Evolutionary conservation across 2,113 vertebrate species (phyloP).

Genomic region (Ibidorhyncha struthersii): DNA sequence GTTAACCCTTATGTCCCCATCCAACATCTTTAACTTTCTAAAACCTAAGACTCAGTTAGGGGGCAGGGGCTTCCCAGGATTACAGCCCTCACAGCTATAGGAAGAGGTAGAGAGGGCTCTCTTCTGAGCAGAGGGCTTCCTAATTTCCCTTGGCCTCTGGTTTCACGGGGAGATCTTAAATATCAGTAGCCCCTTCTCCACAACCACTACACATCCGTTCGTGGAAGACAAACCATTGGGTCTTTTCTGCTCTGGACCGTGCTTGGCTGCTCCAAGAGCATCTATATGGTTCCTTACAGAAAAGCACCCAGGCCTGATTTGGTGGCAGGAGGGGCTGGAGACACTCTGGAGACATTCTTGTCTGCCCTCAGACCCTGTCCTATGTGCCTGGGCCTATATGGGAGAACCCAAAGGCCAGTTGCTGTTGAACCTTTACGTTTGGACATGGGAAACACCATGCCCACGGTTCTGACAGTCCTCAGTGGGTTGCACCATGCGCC

Average conservation of each 20-base stretch:
- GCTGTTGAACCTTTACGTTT: background rate
- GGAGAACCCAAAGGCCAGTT: background rate
- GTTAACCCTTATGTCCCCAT: background rate
- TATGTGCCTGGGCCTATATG: background rate
- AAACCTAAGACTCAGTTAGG: background rate
- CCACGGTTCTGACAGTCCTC: background rate
- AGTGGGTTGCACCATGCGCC: accelerated
- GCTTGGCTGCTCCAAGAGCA: background rate
- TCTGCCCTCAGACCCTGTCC: background rate
- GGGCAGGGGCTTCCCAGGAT: background rate
- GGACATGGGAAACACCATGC: accelerated
- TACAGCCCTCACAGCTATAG: background rate
- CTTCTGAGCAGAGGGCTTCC: background rate
- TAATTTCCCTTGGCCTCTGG: background rate
- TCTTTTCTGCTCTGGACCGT: background rate
- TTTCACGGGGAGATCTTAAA: background rate
- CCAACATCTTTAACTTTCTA: background rate
- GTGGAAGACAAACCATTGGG: background rate
- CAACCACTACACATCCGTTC: background rate
- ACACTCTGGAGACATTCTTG: background rate
- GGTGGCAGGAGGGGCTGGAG: background rate
- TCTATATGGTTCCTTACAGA: background rate
- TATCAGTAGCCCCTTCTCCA: background rate
- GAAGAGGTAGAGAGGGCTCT: background rate
- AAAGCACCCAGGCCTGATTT: background rate